phyloP scores from a whole-genome alignment of 2,113 vertebrate genomes.

The Protomyctophum bolini region DNA sequence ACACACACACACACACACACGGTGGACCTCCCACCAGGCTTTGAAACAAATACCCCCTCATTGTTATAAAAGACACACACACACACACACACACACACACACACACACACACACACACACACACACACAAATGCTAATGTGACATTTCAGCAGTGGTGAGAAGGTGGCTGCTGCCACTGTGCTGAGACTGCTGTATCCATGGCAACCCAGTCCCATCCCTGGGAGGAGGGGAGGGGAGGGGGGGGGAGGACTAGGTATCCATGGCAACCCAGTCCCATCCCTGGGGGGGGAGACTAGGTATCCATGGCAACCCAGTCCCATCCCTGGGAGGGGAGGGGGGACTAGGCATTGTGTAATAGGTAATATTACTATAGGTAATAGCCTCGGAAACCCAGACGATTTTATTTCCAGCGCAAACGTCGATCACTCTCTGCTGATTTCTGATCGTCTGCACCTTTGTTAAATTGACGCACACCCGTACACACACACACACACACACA shows the following conservation, averaged over 20 bases:
- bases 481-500: no score
- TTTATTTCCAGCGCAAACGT: no score
- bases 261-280: constrained; percentile 76
- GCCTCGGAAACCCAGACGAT: no score
- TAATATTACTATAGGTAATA: no score
- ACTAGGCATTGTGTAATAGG: no score
- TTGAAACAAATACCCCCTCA: not conserved
- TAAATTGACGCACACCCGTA: no score
- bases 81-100: constrained; percentile 27
- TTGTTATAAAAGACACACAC: not conserved
- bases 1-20: no score
- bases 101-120: constrained; percentile 34
- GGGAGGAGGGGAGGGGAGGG: not conserved
- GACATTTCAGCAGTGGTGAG: constrained; percentile 65
- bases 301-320: constrained; percentile 76
- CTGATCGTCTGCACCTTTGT: no score
- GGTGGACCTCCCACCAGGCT: not conserved
- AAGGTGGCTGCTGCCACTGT: constrained; percentile 52
- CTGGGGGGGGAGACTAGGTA: constrained; percentile 50
- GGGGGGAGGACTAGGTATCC: constrained; percentile 64
- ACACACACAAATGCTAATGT: constrained; percentile 78
- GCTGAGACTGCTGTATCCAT: constrained; percentile 84
- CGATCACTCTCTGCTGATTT: no score
- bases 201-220: constrained; percentile 76
- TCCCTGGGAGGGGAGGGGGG: constrained; percentile 51